These are phyloP conservation scores for Temnothorax curvispinosus DNA, from an alignment of 1,140 invertebrate species.

Conservation along the genomic window DNA sequence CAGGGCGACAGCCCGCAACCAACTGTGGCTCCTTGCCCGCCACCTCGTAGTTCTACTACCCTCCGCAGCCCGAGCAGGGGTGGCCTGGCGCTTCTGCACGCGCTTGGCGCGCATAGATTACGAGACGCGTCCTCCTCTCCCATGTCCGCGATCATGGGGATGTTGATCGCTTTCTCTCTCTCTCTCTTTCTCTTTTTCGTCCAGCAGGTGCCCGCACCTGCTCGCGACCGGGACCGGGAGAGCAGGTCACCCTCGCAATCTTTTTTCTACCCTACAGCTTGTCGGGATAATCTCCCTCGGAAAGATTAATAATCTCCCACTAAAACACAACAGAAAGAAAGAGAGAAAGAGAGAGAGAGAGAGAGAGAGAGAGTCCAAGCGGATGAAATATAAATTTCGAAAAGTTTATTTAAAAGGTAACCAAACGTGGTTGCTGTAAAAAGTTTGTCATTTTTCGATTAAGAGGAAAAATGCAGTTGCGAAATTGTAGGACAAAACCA, in stretches of 20 bases:
- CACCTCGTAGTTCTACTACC: constrained; percentile 76
- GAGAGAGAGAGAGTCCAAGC: too few species aligned
- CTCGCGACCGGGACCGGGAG: neutral
- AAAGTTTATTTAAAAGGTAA: neutral
- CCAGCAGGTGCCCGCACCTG: neutral
- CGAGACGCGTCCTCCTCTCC: constrained; percentile 8
- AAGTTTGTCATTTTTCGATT: neutral
- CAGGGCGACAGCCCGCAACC: constrained; percentile 81
- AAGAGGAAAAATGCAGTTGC: neutral
- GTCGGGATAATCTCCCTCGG: constrained; percentile 22
- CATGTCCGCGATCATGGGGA: neutral
- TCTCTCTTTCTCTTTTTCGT: neutral
- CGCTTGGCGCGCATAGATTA: constrained; percentile 54
- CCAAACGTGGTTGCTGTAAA: neutral
- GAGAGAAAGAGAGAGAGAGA: too few species aligned
- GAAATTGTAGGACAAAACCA: neutral
- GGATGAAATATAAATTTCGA: neutral
- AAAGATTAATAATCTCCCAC: constrained; percentile 14
- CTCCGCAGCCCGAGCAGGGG: constrained; percentile 66
- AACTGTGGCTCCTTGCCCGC: constrained; percentile 80
- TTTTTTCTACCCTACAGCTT: neutral
- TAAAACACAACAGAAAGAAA: neutral
- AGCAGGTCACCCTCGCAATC: neutral
- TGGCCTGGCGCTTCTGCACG: constrained; percentile 64
- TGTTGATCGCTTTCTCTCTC: neutral